Base-by-base conservation (phyloP, 30 jellyfish, hydroid and myxozoan species). In the Hydra vulgaris region DNA sequence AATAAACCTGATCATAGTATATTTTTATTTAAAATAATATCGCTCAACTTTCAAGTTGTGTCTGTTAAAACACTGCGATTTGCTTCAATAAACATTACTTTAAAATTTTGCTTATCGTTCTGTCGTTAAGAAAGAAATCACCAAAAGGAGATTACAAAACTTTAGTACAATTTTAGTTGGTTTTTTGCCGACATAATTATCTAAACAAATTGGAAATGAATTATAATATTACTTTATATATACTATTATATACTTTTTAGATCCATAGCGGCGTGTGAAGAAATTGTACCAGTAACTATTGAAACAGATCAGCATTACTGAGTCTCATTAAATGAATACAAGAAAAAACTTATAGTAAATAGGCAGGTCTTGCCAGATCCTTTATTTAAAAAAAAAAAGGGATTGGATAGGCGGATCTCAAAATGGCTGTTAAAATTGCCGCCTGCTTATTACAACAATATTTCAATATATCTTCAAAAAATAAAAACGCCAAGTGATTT, bases 381-480 rank as follows among this genome's bases (percentile, higher is more conserved):
- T 73, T 26, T 73, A 22, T 20, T 12, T 3, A 3, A 3, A 22
- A 73, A 22, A 20, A 40, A 81, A 69, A 78, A 61, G 0, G n/a
- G 84, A 26, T 8, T 82, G 89, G 86, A 40, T 74, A 17, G 81
- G 83, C 21, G 89, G 72, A 61, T 19, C 61, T 40, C 61, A 25
- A 24, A 66, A 82, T 54, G 84, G 84, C 19, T 82, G 67, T 40
- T 20, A 82, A 73, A 74, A 21, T 82, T 79, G 89, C 89, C 89
- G 8, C 56, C 80, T 19, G 22, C 26, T 18, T 82, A 82, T 72
- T 27, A 73, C 61, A 55, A 25, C 21, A 86, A 73, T 53, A 82
- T 73, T 23, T 53, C 89, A 20, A 73, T n/a, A 17, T 74, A 73
- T 82, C 71, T 21, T 15, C 23, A 18, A 16, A 23, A 1, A 8